Percentiles rank a stretch among this genome's conserved stretches.
Evolutionary conservation across 1,140 invertebrate species (phyloP).

Genomic region (Monomorium pharaonis): DNA sequence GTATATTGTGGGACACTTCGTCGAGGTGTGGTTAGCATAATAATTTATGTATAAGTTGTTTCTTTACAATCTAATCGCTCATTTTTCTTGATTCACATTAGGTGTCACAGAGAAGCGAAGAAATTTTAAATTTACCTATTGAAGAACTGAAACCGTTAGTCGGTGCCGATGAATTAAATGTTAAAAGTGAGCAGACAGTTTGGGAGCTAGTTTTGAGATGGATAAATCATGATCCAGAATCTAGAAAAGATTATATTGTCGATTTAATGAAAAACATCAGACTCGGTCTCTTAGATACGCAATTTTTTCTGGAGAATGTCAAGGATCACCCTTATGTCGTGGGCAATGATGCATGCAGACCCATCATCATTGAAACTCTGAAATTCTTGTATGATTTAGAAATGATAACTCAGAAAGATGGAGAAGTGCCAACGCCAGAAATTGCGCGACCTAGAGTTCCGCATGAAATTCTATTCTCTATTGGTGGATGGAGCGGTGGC

Average conservation of each 20-base stretch:
- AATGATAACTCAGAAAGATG: constrained; percentile 87
- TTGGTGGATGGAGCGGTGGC: constrained; percentile 91
- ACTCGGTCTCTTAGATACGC: constrained; percentile 93
- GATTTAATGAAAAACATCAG: constrained; percentile 92
- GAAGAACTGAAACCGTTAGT: constrained; percentile 90
- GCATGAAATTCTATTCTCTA: constrained; percentile 89
- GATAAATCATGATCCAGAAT: constrained; percentile 88
- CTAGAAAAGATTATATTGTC: constrained; percentile 88
- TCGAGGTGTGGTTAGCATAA: constrained; percentile 84
- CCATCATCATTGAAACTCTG: constrained; percentile 91
- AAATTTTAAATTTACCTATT: constrained; percentile 89
- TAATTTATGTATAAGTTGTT: not conserved
- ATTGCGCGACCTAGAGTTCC: constrained; percentile 89
- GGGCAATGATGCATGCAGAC: constrained; percentile 88
- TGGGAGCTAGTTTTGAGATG: constrained; percentile 89
- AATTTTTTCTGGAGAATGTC: constrained; percentile 90
- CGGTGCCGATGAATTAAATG: constrained; percentile 89
- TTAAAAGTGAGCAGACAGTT: constrained; percentile 88
- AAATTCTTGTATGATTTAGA: constrained; percentile 91
- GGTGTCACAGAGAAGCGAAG: constrained; percentile 88
- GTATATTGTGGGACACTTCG: constrained; percentile 91
- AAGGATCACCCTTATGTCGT: constrained; percentile 89
- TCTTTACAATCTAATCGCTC: not conserved
- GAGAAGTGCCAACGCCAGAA: constrained; percentile 87
- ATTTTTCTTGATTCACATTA: constrained; percentile 22